phyloP scores from a whole-genome alignment of 2,888 invertebrate genomes.

The Venustoraphidia nigricollis region DNA sequence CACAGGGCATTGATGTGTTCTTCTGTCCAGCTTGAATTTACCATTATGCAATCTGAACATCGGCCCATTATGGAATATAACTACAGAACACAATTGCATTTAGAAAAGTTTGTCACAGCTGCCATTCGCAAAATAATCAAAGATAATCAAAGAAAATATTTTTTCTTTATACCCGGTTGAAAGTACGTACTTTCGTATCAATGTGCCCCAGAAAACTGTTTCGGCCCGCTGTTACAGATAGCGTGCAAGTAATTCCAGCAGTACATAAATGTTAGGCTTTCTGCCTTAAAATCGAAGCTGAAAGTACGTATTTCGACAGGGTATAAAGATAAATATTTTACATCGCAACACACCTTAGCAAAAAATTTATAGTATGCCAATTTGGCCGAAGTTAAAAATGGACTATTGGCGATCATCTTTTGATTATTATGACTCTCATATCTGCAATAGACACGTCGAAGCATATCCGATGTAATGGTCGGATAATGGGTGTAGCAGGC shows the following conservation, averaged over 20 bases:
- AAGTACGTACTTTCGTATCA: too few relatives aligned
- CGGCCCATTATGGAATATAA: conserved; percentile 71
- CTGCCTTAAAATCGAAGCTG: too few relatives aligned
- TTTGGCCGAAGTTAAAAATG: conserved; percentile 66
- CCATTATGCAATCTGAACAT: conserved; percentile 75
- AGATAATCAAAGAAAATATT: too few relatives aligned
- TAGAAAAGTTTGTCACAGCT: background rate
- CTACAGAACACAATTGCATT: conserved; percentile 25
- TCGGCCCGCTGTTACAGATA: too few relatives aligned
- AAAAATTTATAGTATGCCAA: conserved; percentile 82
- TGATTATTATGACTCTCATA: conserved; percentile 70
- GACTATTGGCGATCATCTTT: conserved; percentile 63
- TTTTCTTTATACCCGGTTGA: too few relatives aligned
- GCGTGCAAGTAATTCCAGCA: too few relatives aligned
- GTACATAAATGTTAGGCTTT: too few relatives aligned
- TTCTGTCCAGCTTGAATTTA: conserved; percentile 94
- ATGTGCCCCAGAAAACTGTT: too few relatives aligned
- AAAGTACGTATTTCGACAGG: too few relatives aligned
- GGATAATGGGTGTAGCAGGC: conserved; percentile 95
- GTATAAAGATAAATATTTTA: too few relatives aligned
- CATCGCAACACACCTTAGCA: conserved; percentile 43
- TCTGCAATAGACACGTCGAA: conserved; percentile 59
- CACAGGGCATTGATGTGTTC: conserved; percentile 78
- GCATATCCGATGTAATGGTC: conserved; percentile 86
- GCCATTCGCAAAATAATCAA: background rate